Percentiles rank a stretch among this genome's conserved stretches.
Conservation (phyloP, 2,113 vertebrate species). For the Gnathonemus longibarbis region DNA sequence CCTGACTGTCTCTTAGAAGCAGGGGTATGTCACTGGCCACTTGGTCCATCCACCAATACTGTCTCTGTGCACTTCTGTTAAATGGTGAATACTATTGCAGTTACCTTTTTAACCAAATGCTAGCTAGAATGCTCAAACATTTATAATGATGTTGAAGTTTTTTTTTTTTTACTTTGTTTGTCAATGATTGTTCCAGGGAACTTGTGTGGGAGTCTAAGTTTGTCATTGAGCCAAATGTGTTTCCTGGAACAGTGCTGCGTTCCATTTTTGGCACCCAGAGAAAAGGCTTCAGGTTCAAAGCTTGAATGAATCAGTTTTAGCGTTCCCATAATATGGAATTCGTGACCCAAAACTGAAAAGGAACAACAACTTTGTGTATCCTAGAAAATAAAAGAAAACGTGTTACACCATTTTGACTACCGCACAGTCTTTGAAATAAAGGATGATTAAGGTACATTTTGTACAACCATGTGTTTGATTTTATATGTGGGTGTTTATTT, state of each 20-base stretch:
- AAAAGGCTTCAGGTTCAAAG: conserved; percentile 9
- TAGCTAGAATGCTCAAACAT: background rate
- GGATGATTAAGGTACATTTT: background rate
- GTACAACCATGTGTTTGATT: conserved; percentile 1
- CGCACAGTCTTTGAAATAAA: background rate
- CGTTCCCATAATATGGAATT: background rate
- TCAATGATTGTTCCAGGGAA: background rate
- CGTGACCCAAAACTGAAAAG: background rate
- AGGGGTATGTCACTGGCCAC: background rate
- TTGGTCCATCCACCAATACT: background rate
- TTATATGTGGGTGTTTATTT: conserved; percentile 3
- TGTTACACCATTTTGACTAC: background rate
- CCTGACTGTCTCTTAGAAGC: background rate
- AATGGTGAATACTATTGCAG: background rate
- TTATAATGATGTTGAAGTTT: background rate
- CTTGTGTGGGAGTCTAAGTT: background rate
- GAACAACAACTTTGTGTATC: background rate
- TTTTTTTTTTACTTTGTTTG: background rate
- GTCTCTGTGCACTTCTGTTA: background rate
- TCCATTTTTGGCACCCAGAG: background rate
- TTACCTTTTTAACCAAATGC: background rate
- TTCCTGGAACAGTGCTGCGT: background rate
- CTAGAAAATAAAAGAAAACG: background rate
- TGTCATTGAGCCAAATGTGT: background rate
- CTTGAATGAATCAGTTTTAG: background rate